Evolutionary conservation across 2,797 vertebrate genomes (phyloP), one percentile per base, ranked within the genome.

Genomic region (Aselliscus stoliczkanus): DNA sequence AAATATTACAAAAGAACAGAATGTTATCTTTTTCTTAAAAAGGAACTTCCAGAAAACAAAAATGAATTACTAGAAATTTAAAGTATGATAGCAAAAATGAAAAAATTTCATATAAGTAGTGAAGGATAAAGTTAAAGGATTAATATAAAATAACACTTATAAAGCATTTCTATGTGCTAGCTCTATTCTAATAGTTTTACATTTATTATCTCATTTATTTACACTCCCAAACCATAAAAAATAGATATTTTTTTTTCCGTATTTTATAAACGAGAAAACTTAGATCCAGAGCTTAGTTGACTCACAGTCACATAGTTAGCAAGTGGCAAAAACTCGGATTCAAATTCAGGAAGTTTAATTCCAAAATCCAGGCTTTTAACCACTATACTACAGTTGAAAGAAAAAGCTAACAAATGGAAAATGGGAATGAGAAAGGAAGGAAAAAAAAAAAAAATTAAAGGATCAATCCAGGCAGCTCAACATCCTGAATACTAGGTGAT

Each of bases 11-110:
- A 80, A 92, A 94, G 39, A 91, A 13, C 2, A 95, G 20, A 37
- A 73, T 47, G 5, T 50, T 91, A 12, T 50, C n/a, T n/a, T 76
- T 73, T 72, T 72, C 88, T 90, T 79, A 67, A 88, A 69, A 64
- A 20, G 25, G n/a, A 94, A 69, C 21, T 93, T 93, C 82, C 42
- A 79, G 27, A 95, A 52, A 80, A 79, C 21, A 95, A 92, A 69
- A 64, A 94, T 87, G 37, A 87, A 13, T 80, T 67, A 93, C 15
- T 86, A 86, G 88, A 97, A 80, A 93, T 58, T 60, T 88, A 88
- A 95, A 96, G 44, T 88, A 95, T 72, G 39, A 88, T 7, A 87
- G 73, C 4, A 64, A 96, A 96, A 95, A 60, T 62, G n/a, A 95
- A 82, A 87, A 96, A 95, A 44, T 58, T 52, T 27, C 50, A 88